Evolutionary conservation across 2,888 invertebrate species (phyloP), one percentile per base, ranked within the genome.

Genomic region (Ichneumon xanthorius): DNA sequence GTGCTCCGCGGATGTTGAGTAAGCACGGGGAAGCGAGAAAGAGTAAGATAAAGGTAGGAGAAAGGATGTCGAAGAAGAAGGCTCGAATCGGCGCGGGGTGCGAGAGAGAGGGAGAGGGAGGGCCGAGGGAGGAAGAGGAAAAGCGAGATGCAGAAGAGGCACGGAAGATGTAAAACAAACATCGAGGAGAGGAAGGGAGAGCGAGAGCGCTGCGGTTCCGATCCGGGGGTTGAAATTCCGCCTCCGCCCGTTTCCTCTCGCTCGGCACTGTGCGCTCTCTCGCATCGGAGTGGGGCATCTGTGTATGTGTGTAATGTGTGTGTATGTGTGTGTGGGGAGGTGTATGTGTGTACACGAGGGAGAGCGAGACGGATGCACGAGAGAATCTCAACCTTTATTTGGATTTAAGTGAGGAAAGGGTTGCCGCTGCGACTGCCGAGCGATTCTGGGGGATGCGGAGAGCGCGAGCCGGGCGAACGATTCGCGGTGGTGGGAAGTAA

Each of bases 311-410:
- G 45, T 48, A 0, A 2, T 40, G 40, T 40, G 45, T 45, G 45
- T 14, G 45, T 6, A 0, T 37, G 6, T 40, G 40, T 7, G 40
- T 0, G 40, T 40, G 40, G 7, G 22, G 22, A 22, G 22, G 9
- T 14, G 45, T 16, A 16, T 4, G 45, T 16, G 45, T 48, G 33
- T 82, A 77, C 72, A 79, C 55, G 67, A 65, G 75, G 79, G 82
- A 82, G 68, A 55, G 86, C 65, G 86, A 80, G 53, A 67, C 45
- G 67, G 65, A 73, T 53, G 63, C 58, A 55, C 85, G 89, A 88
- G 89, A 91, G 91, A 92, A 91, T 91, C 92, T 92, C 92, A 90
- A 92, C 90, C 92, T 92, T 93, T 93, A 92, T 92, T 93, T 90
- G 90, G 89, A 89, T 90, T 91, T 89, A 89, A 91, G 92, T 91